A percentile compares a stretch with the other conserved stretches of the same genome.
These are phyloP conservation scores for Philereme vetulata DNA, from an alignment of 2,888 invertebrate species.

Conservation along the genomic window DNA sequence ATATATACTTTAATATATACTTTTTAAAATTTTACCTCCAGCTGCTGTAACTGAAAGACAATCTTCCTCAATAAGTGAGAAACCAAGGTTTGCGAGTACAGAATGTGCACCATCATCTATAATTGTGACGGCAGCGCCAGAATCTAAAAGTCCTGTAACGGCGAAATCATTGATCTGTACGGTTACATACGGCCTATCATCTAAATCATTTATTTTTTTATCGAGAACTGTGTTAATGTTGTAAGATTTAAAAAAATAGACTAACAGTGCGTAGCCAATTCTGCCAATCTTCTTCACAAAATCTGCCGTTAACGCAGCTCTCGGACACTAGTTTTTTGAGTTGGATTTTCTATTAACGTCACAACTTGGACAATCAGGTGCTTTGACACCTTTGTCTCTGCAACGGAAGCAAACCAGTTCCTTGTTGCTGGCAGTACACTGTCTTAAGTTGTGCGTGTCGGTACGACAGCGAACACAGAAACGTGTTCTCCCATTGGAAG, in stretches of 20 bases:
- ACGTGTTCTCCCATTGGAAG: background rate
- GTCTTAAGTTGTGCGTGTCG: background rate
- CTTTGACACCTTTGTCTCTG: background rate
- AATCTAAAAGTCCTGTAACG: background rate
- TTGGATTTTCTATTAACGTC: background rate
- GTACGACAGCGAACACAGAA: constrained; percentile 1
- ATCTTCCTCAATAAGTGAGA: background rate
- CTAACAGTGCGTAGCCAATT: too few species aligned
- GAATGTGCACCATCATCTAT: constrained; percentile 1
- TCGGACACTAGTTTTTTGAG: constrained; percentile 1
- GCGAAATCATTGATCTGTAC: background rate
- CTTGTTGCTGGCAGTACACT: background rate
- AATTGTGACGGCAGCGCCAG: constrained; percentile 2
- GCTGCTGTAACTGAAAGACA: constrained; percentile 1
- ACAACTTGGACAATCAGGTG: constrained; percentile 4
- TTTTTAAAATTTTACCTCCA: too few species aligned
- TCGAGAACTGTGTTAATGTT: too few species aligned
- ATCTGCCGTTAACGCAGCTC: background rate
- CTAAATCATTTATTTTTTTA: too few species aligned
- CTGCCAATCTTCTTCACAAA: constrained; percentile 1
- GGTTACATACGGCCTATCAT: too few species aligned
- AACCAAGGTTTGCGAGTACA: background rate
- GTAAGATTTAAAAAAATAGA: too few species aligned
- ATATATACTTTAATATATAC: too few species aligned
- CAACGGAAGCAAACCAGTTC: constrained; percentile 1